phyloP scores from a whole-genome alignment of 2,888 invertebrate species.

The Cerastis leucographa region DNA sequence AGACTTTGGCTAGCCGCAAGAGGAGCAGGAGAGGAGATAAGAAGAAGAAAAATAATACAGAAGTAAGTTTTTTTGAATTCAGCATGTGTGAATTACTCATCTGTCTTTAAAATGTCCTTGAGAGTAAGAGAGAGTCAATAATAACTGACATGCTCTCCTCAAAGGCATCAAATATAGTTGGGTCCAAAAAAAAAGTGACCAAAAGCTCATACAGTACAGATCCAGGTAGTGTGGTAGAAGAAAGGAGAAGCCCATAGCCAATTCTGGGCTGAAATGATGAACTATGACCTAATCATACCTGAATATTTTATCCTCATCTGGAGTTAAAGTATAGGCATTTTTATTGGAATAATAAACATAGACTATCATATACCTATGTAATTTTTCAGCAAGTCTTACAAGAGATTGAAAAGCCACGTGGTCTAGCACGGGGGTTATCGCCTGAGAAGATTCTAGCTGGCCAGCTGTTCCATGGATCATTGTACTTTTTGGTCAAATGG shows the following conservation, averaged over 20 bases:
- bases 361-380: background rate
- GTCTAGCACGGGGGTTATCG: slow-evolving; percentile 94
- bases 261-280: background rate
- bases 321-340: background rate
- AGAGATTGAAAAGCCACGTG: slow-evolving; percentile 92
- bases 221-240: background rate
- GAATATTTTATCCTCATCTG: background rate
- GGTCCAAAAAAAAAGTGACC: no score
- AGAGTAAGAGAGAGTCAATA: background rate
- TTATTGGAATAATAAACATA: background rate
- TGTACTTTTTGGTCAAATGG: slow-evolving; percentile 98
- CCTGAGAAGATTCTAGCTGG: slow-evolving; percentile 97
- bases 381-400: slow-evolving; percentile 78
- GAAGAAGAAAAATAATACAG: slow-evolving; percentile 78
- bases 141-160: background rate
- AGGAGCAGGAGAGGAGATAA: slow-evolving; percentile 76
- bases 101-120: background rate
- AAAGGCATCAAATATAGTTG: background rate
- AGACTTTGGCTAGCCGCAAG: slow-evolving; percentile 77
- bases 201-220: no score
- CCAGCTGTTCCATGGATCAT: slow-evolving; percentile 96
- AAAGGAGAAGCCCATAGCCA: no score
- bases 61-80: slow-evolving; percentile 58
- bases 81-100: background rate
- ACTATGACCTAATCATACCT: background rate